Percentiles rank a stretch among this genome's conserved stretches.
Evolutionary conservation across 1,140 invertebrate species (phyloP).

Genomic region (Heliconius nattereri): DNA sequence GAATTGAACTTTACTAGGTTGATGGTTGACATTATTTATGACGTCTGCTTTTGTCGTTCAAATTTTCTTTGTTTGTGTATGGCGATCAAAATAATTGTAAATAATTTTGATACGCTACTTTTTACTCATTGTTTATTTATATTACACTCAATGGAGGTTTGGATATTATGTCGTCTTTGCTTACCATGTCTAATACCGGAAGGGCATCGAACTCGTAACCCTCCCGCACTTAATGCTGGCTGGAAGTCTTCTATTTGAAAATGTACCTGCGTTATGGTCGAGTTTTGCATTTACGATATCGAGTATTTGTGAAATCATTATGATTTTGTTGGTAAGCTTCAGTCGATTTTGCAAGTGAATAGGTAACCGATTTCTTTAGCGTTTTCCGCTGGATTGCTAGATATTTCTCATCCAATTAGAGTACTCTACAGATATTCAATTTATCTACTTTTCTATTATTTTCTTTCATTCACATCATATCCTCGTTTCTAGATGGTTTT

Average conservation of each 20-base stretch:
- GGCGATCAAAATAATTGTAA: background rate
- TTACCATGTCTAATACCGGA: background rate
- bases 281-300: slow-evolving; percentile 1
- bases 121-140: background rate
- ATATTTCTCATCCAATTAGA: background rate
- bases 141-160: background rate
- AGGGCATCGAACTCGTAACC: background rate
- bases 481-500: background rate
- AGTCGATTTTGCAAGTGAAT: slow-evolving; percentile 4
- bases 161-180: background rate
- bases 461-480: background rate
- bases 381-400: background rate
- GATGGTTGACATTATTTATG: slow-evolving; percentile 52
- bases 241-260: background rate
- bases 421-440: slow-evolving; percentile 12
- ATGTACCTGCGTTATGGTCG: background rate
- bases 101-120: background rate
- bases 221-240: background rate
- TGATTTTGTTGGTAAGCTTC: slow-evolving; percentile 11
- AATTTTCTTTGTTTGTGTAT: background rate
- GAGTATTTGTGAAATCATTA: slow-evolving; percentile 11
- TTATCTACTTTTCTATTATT: background rate
- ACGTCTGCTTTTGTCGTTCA: slow-evolving; percentile 32
- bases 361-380: slow-evolving; percentile 7
- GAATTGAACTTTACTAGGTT: slow-evolving; percentile 45